phyloP scores from a whole-genome alignment of 2,888 invertebrate species.

The Tiphia femorata region DNA sequence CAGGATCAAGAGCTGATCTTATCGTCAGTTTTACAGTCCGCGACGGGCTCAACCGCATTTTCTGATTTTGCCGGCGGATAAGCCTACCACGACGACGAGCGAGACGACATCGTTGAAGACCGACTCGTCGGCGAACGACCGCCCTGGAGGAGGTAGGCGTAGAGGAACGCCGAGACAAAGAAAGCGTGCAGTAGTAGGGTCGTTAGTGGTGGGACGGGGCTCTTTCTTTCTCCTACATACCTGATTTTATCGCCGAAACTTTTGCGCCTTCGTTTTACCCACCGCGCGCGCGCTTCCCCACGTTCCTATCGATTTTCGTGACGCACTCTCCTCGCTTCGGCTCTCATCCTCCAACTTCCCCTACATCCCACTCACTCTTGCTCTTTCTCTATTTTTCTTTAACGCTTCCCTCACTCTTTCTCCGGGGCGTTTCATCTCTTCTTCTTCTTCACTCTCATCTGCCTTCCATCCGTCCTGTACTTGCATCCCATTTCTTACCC shows the following conservation, averaged over 20 bases:
- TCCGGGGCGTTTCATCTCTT: constrained; percentile 7
- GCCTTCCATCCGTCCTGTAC: constrained; percentile 5
- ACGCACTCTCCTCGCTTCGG: constrained; percentile 14
- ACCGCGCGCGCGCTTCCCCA: constrained; percentile 38
- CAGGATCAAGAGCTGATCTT: constrained; percentile 41
- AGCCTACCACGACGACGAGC: constrained; percentile 29
- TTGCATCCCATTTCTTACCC: constrained; percentile 4
- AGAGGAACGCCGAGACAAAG: no score
- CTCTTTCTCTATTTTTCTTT: constrained; percentile 10
- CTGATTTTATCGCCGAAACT: constrained; percentile 42
- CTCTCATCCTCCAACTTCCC: constrained; percentile 1
- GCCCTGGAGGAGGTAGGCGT: no score
- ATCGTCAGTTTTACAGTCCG: constrained; percentile 43
- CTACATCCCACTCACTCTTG: constrained; percentile 6
- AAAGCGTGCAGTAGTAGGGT: no score
- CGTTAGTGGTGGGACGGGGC: background rate
- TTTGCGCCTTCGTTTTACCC: constrained; percentile 38
- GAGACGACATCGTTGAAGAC: no score
- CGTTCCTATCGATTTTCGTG: constrained; percentile 46
- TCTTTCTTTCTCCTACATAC: constrained; percentile 14
- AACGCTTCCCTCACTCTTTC: constrained; percentile 1
- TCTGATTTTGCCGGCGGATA: constrained; percentile 41
- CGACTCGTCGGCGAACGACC: no score
- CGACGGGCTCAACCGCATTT: constrained; percentile 35
- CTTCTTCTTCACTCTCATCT: background rate